A percentile compares a stretch with the other conserved stretches of the same genome.
phyloP scores from a whole-genome alignment of 2,113 vertebrate species.

The Myotis lucifugus region DNA sequence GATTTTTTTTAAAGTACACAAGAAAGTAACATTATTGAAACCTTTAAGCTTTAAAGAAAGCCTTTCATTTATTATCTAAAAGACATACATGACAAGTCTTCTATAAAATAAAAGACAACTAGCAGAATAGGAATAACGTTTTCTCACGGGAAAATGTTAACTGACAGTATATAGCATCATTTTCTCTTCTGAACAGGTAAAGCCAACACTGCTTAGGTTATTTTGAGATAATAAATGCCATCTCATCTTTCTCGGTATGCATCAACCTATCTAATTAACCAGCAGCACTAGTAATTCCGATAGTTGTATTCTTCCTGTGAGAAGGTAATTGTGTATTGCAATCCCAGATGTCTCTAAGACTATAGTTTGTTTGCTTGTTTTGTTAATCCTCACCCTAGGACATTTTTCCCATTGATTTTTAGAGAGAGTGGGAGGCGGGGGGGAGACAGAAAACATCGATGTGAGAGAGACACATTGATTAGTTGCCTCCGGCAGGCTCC shows the following conservation, averaged over 20 bases:
- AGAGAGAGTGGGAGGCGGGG: no score
- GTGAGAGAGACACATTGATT: no score
- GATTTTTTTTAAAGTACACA: not conserved
- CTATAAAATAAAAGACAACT: not conserved
- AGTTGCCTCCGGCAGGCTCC: no score
- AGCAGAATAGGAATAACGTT: not conserved
- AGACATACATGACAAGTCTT: not conserved
- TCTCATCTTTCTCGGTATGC: not conserved
- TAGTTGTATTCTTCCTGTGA: not conserved
- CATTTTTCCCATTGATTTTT: no score
- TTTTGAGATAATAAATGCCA: conserved; percentile 40
- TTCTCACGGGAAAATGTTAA: not conserved
- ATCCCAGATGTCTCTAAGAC: not conserved
- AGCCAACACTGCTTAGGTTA: not conserved
- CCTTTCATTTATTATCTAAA: not conserved
- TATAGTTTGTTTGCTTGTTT: not conserved
- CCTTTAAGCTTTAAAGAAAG: not conserved
- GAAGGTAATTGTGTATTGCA: conserved; percentile 5
- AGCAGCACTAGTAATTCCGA: conserved; percentile 9
- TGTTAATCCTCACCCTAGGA: no score
- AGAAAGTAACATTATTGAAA: conserved; percentile 35
- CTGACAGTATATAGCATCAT: not conserved
- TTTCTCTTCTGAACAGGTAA: not conserved
- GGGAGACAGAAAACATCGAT: no score
- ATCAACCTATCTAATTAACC: not conserved